These are phyloP conservation scores for Coreoperca whiteheadi DNA, from an alignment of 2,113 vertebrate species.

Conservation along the genomic window DNA sequence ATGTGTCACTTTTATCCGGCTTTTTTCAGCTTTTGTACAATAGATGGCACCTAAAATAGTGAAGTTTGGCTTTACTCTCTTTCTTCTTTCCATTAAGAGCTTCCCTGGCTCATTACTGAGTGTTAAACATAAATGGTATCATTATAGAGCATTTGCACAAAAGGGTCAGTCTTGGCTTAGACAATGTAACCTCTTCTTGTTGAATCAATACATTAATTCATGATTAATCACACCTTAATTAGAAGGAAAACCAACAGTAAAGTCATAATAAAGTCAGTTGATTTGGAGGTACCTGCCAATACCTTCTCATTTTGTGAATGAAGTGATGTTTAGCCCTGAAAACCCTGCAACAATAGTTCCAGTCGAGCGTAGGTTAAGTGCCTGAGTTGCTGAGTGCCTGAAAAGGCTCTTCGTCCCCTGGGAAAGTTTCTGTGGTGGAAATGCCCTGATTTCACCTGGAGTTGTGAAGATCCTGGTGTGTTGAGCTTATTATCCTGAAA, in stretches of 20 bases:
- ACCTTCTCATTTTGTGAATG: neutral
- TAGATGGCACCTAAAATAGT: constrained; percentile 17
- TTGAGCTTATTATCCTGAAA: neutral
- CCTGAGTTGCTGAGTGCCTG: neutral
- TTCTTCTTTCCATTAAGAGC: constrained; percentile 34
- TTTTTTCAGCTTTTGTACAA: constrained; percentile 9
- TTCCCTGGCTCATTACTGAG: constrained; percentile 44
- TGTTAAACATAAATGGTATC: constrained; percentile 35
- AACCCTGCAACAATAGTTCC: neutral
- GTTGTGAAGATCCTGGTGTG: neutral
- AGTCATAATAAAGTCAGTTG: neutral
- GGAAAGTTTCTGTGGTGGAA: neutral
- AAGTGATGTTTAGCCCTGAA: neutral
- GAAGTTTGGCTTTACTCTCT: constrained; percentile 24
- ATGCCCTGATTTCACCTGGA: neutral
- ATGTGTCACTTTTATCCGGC: constrained; percentile 26
- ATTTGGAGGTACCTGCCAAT: neutral
- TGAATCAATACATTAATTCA: neutral
- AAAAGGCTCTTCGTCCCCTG: neutral
- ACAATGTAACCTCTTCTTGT: neutral
- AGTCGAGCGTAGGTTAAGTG: neutral
- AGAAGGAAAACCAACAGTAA: neutral
- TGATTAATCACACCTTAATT: neutral
- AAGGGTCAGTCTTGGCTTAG: constrained; percentile 4
- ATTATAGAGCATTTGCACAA: constrained; percentile 14